Percentiles rank a stretch among this genome's conserved stretches.
These are phyloP conservation scores for Leontopithecus rosalia DNA, from an alignment of 2,797 vertebrate genomes.

Conservation along the genomic window DNA sequence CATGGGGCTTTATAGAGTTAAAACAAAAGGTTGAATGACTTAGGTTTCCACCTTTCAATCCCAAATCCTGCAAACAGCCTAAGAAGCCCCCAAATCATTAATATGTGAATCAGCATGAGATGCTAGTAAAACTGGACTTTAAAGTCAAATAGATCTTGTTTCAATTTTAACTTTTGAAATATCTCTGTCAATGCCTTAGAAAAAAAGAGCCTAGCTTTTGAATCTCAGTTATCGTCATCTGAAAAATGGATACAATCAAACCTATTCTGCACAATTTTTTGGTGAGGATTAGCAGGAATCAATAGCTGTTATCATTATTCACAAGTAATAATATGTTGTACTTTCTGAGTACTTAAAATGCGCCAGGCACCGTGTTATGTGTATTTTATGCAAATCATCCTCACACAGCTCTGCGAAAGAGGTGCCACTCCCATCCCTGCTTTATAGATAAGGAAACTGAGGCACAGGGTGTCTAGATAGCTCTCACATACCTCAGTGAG, in stretches of 20 bases:
- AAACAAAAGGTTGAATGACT: neutral
- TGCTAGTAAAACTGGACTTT: neutral
- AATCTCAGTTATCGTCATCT: neutral
- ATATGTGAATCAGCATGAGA: fast-evolving
- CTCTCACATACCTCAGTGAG: fast-evolving
- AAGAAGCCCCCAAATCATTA: fast-evolving
- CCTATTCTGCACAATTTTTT: neutral
- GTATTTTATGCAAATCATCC: neutral
- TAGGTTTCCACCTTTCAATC: neutral
- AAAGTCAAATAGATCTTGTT: neutral
- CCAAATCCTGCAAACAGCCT: neutral
- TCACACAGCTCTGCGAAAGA: fast-evolving
- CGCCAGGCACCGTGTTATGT: neutral
- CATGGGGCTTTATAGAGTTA: neutral
- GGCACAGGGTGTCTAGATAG: fast-evolving
- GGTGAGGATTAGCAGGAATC: neutral
- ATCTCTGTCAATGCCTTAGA: neutral
- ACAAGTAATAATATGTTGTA: too few relatives aligned
- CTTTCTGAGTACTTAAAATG: neutral
- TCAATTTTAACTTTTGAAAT: neutral
- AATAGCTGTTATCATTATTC: neutral
- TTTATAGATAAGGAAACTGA: neutral
- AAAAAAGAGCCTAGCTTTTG: neutral
- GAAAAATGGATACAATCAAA: neutral
- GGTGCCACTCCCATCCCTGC: fast-evolving